Evolutionary conservation across 2,888 invertebrate species (phyloP).

Genomic region (Lucinisca nassula): DNA sequence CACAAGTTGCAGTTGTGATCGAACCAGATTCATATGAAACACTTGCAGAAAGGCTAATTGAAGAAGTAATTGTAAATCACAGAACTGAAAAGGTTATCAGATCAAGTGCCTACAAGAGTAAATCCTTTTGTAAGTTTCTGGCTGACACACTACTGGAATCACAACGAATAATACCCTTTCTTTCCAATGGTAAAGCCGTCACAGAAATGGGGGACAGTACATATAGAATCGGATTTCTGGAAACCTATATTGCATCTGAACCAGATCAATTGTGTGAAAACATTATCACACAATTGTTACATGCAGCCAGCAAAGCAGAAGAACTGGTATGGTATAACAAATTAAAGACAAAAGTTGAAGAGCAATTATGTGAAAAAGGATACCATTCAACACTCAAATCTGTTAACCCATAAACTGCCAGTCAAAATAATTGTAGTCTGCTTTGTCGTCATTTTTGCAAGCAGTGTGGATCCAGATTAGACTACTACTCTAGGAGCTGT

Average conservation of each 20-base stretch:
- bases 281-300: background rate
- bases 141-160: background rate
- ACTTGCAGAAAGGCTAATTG: constrained; percentile 1
- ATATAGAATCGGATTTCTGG: background rate
- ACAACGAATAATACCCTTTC: background rate
- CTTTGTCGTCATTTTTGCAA: no score
- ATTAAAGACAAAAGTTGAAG: background rate
- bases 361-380: background rate
- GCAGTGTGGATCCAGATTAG: no score
- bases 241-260: background rate
- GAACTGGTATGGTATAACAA: background rate
- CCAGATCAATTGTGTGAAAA: background rate
- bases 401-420: no score
- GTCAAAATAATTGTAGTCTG: no score
- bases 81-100: background rate
- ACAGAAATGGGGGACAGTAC: background rate
- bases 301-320: background rate
- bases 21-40: background rate
- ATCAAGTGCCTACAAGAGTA: background rate
- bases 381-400: background rate
- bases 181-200: no score
- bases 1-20: background rate
- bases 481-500: no score
- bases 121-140: background rate
- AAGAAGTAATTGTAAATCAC: background rate